phyloP scores from a whole-genome alignment of 1,140 invertebrate genomes.

The Trachymyrmex septentrionalis region DNA sequence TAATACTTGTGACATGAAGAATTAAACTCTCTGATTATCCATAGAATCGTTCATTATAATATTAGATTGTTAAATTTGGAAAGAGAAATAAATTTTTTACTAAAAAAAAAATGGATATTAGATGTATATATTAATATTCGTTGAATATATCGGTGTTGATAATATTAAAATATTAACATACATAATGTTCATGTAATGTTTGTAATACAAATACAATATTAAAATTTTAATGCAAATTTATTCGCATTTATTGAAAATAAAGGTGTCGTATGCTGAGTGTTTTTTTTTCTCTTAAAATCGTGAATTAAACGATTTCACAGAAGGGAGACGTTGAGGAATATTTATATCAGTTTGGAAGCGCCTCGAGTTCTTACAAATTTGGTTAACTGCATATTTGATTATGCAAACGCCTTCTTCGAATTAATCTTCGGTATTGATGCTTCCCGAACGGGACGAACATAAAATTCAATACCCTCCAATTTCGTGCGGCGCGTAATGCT shows the following conservation, averaged over 20 bases:
- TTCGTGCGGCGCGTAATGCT: conserved; percentile 39
- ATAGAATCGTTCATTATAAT: not conserved
- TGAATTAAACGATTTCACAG: not conserved
- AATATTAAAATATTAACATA: not conserved
- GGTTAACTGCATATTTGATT: conserved; percentile 44
- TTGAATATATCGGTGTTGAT: not conserved
- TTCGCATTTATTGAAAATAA: not conserved
- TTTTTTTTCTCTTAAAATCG: not conserved
- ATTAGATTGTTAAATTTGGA: not conserved
- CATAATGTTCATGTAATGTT: not conserved
- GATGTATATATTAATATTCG: too few relatives aligned
- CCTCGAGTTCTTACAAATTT: conserved; percentile 31
- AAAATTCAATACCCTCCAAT: conserved; percentile 54
- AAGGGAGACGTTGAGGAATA: not conserved
- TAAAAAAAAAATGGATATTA: not conserved
- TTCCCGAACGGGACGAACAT: not conserved
- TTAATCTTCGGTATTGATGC: conserved; percentile 29
- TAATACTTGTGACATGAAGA: not conserved
- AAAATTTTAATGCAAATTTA: conserved; percentile 2
- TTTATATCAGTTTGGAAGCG: conserved; percentile 10
- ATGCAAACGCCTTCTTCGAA: conserved; percentile 52
- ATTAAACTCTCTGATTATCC: not conserved
- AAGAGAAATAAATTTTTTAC: not conserved
- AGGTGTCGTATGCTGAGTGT: not conserved
- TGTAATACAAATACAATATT: not conserved